These are phyloP conservation scores for Protosalanx chinensis DNA, from an alignment of 2,797 vertebrate species.

Conservation along the genomic window DNA sequence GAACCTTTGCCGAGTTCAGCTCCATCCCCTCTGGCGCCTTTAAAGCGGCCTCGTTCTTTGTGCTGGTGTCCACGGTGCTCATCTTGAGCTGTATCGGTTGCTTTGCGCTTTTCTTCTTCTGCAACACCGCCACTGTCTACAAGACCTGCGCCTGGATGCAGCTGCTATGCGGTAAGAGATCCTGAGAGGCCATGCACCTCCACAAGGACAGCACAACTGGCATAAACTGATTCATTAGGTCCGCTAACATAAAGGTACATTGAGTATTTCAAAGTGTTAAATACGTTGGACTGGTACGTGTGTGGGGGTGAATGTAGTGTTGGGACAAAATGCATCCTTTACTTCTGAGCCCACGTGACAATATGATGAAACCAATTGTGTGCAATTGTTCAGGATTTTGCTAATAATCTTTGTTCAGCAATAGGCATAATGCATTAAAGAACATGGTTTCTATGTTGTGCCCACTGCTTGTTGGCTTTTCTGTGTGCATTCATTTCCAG, in stretches of 20 bases:
- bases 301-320: background rate
- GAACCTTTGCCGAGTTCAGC: slow-evolving; percentile 86
- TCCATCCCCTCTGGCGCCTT: slow-evolving; percentile 86
- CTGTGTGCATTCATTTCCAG: slow-evolving; percentile 14
- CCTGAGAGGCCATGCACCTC: background rate
- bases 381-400: slow-evolving; percentile 38
- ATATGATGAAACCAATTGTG: slow-evolving; percentile 13
- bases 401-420: slow-evolving; percentile 33
- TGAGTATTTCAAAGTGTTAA: too few relatives aligned
- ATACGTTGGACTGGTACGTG: background rate
- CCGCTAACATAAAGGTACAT: slow-evolving; percentile 20
- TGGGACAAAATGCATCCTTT: background rate
- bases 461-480: slow-evolving; percentile 31
- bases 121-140: slow-evolving; percentile 91
- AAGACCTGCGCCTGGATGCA: slow-evolving; percentile 94
- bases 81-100: slow-evolving; percentile 87
- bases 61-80: slow-evolving; percentile 90
- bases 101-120: slow-evolving; percentile 89
- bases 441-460: slow-evolving; percentile 40
- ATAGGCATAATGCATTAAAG: slow-evolving; percentile 29
- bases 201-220: slow-evolving; percentile 5
- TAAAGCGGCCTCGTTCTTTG: slow-evolving; percentile 86
- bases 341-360: slow-evolving; percentile 1
- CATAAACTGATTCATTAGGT: slow-evolving; percentile 22
- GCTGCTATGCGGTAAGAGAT: slow-evolving; percentile 81